phyloP scores from a whole-genome alignment of 2,888 invertebrate genomes.

The Drosophila anomelani region DNA sequence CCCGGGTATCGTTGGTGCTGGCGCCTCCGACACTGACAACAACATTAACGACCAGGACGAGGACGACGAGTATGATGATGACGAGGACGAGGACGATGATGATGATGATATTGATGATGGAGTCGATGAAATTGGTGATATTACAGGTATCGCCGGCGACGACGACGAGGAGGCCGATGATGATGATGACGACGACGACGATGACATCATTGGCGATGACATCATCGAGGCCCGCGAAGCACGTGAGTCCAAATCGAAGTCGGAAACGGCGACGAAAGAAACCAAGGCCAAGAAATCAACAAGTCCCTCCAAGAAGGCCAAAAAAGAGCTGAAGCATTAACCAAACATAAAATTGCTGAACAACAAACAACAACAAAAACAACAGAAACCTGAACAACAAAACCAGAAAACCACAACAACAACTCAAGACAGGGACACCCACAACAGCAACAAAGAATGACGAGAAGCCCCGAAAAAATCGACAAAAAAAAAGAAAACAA shows the following conservation, averaged over 20 bases:
- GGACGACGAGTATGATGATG: constrained; percentile 53
- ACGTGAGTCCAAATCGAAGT: constrained; percentile 97
- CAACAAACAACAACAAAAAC: constrained; percentile 48
- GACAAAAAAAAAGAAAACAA: background rate
- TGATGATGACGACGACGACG: constrained; percentile 88
- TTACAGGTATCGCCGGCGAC: constrained; percentile 88
- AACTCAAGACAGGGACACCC: constrained; percentile 55
- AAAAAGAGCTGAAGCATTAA: constrained; percentile 82
- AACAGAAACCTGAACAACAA: constrained; percentile 45
- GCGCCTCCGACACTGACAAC: constrained; percentile 74
- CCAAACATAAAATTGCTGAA: constrained; percentile 45
- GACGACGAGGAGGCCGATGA: constrained; percentile 88
- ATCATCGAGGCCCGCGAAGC: constrained; percentile 88
- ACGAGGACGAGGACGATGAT: constrained; percentile 60
- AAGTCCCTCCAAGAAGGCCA: constrained; percentile 82
- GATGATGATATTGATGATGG: constrained; percentile 85
- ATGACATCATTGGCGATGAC: constrained; percentile 88
- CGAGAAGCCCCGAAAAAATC: constrained; percentile 23
- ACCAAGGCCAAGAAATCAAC: constrained; percentile 83
- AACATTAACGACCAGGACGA: constrained; percentile 44
- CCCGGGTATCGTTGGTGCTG: constrained; percentile 76
- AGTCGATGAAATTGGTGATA: constrained; percentile 89
- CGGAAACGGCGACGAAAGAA: constrained; percentile 85
- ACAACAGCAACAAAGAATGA: constrained; percentile 49
- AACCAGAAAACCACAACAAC: constrained; percentile 35